Conservation (phyloP, 2,113 vertebrate genomes). For the Rhagologus leucostigma region DNA sequence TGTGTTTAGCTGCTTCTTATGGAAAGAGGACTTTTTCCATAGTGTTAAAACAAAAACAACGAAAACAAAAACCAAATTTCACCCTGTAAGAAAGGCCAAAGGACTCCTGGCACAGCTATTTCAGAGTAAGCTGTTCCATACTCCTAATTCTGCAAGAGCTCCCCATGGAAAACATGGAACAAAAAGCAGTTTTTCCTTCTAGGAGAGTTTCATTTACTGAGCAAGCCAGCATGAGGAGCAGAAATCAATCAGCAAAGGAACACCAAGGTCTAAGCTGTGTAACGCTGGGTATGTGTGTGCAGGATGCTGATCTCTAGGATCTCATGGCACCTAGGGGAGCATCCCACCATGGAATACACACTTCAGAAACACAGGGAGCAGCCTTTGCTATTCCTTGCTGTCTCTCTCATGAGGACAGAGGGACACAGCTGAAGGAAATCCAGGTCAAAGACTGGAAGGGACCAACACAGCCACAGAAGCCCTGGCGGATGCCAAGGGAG, state of each 20-base stretch:
- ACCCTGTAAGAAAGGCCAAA: background rate
- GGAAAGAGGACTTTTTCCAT: constrained; percentile 8
- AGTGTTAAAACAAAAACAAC: constrained; percentile 10
- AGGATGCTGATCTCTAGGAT: background rate
- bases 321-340: background rate
- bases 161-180: background rate
- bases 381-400: background rate
- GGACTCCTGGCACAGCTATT: background rate
- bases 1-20: background rate
- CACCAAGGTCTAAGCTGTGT: background rate
- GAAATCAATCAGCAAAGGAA: background rate
- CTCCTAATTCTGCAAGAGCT: background rate
- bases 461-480: background rate
- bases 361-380: background rate
- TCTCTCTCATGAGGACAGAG: background rate
- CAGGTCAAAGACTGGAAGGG: background rate
- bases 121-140: background rate
- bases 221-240: background rate
- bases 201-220: background rate
- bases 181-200: background rate
- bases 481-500: background rate
- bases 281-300: background rate
- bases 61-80: background rate
- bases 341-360: background rate
- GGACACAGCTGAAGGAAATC: background rate